phyloP scores from a whole-genome alignment of 2,797 vertebrate species.

The Syncerus caffer region DNA sequence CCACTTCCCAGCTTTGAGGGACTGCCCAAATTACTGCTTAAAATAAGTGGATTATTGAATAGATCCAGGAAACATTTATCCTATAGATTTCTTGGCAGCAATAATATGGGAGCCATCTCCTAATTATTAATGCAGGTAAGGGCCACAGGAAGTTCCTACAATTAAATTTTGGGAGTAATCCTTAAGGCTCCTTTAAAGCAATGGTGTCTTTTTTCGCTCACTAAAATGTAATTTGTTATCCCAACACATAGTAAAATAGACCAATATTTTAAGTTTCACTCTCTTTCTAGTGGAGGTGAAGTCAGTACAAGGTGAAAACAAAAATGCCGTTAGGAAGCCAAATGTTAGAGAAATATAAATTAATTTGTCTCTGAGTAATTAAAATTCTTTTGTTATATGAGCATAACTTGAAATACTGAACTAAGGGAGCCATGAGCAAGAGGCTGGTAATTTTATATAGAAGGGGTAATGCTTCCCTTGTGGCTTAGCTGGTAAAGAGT shows the following conservation, averaged over 20 bases:
- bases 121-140: background rate
- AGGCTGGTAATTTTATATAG: background rate
- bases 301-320: background rate
- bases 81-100: background rate
- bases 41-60: background rate
- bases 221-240: background rate
- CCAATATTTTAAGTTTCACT: background rate
- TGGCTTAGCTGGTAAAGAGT: too few relatives aligned
- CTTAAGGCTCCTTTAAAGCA: background rate
- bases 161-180: background rate
- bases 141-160: background rate
- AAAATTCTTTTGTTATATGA: background rate
- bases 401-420: background rate
- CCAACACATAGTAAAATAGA: background rate
- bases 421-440: background rate
- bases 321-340: background rate
- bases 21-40: background rate
- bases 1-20: background rate
- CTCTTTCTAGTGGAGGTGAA: background rate
- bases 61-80: background rate
- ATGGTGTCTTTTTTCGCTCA: background rate
- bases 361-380: background rate
- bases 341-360: background rate
- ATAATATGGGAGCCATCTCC: background rate
- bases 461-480: background rate